Percentiles rank a stretch among this genome's conserved stretches.
These are phyloP conservation scores for Gnathonemus echidnorhynchus DNA, from an alignment of 2,113 vertebrate genomes.

Conservation along the genomic window DNA sequence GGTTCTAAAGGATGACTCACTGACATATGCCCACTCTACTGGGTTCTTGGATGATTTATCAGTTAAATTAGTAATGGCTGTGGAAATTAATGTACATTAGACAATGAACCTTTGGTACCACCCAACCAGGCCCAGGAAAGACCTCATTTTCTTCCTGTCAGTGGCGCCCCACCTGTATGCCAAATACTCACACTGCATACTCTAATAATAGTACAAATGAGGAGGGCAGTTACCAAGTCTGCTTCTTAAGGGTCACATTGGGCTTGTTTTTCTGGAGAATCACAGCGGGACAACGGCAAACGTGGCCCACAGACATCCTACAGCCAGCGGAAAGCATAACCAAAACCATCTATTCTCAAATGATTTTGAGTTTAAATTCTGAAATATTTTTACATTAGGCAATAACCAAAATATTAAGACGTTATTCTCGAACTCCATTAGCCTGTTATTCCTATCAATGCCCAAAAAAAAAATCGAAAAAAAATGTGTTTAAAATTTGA, in stretches of 20 bases:
- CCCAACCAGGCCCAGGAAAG: background rate
- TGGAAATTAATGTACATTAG: background rate
- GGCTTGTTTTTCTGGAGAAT: background rate
- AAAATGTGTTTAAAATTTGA: background rate
- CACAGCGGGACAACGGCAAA: background rate
- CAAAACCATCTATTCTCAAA: background rate
- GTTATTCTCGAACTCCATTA: background rate
- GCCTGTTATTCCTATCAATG: background rate
- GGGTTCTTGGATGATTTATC: background rate
- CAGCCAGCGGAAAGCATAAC: background rate
- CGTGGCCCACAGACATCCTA: background rate
- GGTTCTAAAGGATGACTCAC: background rate
- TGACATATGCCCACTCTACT: background rate
- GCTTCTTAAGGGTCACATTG: background rate
- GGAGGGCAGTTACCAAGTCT: background rate
- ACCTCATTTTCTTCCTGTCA: background rate
- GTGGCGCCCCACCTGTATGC: background rate
- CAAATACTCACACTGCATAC: background rate
- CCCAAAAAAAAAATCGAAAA: background rate
- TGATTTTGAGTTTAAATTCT: background rate
- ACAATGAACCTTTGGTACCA: background rate
- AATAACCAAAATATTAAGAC: background rate
- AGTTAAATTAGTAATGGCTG: background rate
- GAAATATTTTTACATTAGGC: background rate
- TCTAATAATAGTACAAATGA: background rate